Evolutionary conservation across 2,113 vertebrate genomes (phyloP), one percentile per base, ranked within the genome.

Genomic region (Phaethornis superciliosus): DNA sequence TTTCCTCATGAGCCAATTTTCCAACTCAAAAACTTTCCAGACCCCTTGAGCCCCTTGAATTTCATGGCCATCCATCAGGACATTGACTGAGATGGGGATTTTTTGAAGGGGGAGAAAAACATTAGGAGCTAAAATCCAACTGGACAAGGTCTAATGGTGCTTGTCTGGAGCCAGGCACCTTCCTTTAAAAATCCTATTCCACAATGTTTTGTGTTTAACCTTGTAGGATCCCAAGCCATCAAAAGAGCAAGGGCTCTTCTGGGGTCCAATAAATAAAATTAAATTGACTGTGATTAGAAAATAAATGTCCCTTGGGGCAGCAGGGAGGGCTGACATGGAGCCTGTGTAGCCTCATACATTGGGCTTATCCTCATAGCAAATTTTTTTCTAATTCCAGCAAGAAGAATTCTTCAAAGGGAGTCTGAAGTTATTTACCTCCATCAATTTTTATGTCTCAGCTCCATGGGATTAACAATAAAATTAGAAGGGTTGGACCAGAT

Each of bases 291-390:
- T 63, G 20, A 75, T 32, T 5, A 21, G 27, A 46, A 15, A 65
- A 63, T 20, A 33, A 69, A 23, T 0, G 0, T 21, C 27, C 46
- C 33, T 13, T 7, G 33, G 32, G 67, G 47, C 67, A 83, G 60
- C 40, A 51, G 15, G 18, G 24, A 37, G 42, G 49, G 33, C 24
- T 22, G 26, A 12, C 37, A 47, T 2, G 5, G 32, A 58, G 58
- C 52, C 30, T 51, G 32, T 2, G 1, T 6, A 23, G 47, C 33
- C 47, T 62, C 2, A 1, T 6, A 14, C 20, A 27, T 35, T 1
- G 0, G 46, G 12, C 7, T 46, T 16, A 7, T 59, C 49, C 75
- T 76, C n/a, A 3, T 24, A 47, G 15, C 18, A 33, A 37, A 42
- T 26, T 22, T 5, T 0, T 16, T 68, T 33, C 23, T 44, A 55